Evolutionary conservation across 2,797 vertebrate genomes (phyloP), one percentile per base, ranked within the genome.

Genomic region (Heteromormyrus szaboi): DNA sequence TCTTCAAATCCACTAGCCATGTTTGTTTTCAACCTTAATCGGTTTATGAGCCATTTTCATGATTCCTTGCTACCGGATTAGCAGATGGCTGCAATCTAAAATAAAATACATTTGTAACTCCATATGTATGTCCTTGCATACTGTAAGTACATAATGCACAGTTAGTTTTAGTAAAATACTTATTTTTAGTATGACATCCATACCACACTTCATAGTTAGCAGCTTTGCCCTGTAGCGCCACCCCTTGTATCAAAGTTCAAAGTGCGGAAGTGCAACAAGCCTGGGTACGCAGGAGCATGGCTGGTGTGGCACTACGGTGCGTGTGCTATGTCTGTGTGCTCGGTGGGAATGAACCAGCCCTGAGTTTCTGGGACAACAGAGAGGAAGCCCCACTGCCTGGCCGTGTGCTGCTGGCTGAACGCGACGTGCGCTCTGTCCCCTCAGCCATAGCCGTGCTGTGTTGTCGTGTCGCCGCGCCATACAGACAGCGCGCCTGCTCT

Each of bases 401-500:
- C 37, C 19, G 0, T n/a, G 17, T 11, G 41, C 76, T n/a, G 76
- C 41, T 46, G 37, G 76, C 76, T 81, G 41, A 81, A 81, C n/a
- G 76, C 76, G 41, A 22, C 41, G 19, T 81, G 37, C 76, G 41
- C 19, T 46, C 41, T 81, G 37, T 81, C 37, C 41, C 76, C 76
- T 3, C 72, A 44, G 37, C 76, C 37, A 46, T 81, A 81, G 76
- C 76, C 19, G 76, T 46, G 41, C 76, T 44, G 5, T 46, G 76
- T 81, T 46, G 41, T 81, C 19, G 41, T 46, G 19, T 81, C 76
- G 41, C 76, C 19, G 17, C 1, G 76, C 41, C 76, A 9, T 9
- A 46, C 41, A 46, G 76, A n/a, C 44, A 85, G 48, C 41, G 4
- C 88, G 83, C n/a, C 91, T 88, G 90, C 91, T 93, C 90, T 96